A percentile compares a stretch with the other conserved stretches of the same genome.
Conservation (phyloP, 2,113 vertebrate species). For the Piprites chloris region DNA sequence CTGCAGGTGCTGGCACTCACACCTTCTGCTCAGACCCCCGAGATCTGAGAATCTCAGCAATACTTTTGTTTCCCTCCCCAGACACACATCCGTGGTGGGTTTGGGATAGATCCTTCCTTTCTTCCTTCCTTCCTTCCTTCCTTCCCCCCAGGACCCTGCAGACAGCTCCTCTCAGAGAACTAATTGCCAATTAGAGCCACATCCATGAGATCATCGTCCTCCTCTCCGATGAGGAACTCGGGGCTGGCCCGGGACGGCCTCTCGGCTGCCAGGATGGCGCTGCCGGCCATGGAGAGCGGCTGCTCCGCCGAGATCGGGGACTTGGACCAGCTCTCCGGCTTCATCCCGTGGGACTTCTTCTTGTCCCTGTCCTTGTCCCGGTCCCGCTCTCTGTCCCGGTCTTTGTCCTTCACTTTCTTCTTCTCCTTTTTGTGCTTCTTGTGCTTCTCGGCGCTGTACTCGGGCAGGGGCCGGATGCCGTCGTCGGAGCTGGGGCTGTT, state of each 20-base stretch:
- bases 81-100: not conserved
- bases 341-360: slow-evolving; percentile 91
- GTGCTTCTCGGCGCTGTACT: slow-evolving; percentile 92
- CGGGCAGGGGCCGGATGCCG: slow-evolving; percentile 82
- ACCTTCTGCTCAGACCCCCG: not conserved
- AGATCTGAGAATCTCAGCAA: not conserved
- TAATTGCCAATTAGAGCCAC: slow-evolving; percentile 92
- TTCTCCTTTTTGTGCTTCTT: slow-evolving; percentile 99
- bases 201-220: slow-evolving; percentile 98
- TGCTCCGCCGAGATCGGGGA: slow-evolving; percentile 91
- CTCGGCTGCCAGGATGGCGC: slow-evolving; percentile 80
- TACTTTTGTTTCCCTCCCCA: not conserved
- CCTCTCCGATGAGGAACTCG: slow-evolving; percentile 90
- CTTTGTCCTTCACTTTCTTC: slow-evolving; percentile 92
- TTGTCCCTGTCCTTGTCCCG: slow-evolving; percentile 91
- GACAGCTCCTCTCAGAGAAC: not conserved
- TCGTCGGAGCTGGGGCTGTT: slow-evolving; percentile 98
- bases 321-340: slow-evolving; percentile 94
- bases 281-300: slow-evolving; percentile 80
- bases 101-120: not conserved
- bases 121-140: not conserved
- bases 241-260: slow-evolving; percentile 88
- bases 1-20: not conserved
- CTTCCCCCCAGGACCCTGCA: not conserved
- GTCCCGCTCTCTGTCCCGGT: slow-evolving; percentile 81